These are phyloP conservation scores for Patella pellucida DNA, from an alignment of 2,888 invertebrate species.

Conservation along the genomic window DNA sequence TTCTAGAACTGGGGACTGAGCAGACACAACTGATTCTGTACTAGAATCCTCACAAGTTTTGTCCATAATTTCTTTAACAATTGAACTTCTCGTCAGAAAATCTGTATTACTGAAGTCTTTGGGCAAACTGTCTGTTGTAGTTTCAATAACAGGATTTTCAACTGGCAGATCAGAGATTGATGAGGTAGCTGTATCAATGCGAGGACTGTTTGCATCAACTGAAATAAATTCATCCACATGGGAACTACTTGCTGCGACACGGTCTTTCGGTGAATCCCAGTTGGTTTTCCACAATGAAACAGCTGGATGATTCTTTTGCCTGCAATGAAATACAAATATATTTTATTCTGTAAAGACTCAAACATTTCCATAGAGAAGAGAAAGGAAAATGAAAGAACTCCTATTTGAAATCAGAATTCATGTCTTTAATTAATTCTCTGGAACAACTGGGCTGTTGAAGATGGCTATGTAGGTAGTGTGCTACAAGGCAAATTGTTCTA, in stretches of 20 bases:
- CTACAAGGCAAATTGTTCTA: too few species aligned
- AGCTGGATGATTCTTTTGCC: constrained; percentile 49
- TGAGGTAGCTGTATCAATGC: background rate
- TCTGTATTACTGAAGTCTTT: background rate
- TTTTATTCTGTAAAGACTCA: too few species aligned
- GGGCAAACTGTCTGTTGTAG: too few species aligned
- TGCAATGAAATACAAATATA: constrained; percentile 23
- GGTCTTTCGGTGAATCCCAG: background rate
- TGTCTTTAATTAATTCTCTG: too few species aligned
- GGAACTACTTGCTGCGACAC: background rate
- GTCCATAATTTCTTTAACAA: background rate
- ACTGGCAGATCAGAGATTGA: background rate
- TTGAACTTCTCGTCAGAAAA: background rate
- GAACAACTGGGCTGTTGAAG: too few species aligned
- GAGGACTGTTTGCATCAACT: background rate
- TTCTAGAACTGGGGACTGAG: background rate
- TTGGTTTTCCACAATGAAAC: constrained; percentile 48
- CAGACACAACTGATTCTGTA: background rate
- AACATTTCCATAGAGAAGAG: too few species aligned
- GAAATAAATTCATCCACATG: background rate
- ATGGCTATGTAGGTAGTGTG: too few species aligned
- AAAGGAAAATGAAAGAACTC: too few species aligned
- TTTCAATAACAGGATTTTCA: background rate
- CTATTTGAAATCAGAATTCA: too few species aligned
- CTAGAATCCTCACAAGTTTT: background rate